Percentiles rank a stretch among this genome's conserved stretches.
These are phyloP conservation scores for Pseudoatta argentina DNA, from an alignment of 1,140 invertebrate species.

Conservation along the genomic window DNA sequence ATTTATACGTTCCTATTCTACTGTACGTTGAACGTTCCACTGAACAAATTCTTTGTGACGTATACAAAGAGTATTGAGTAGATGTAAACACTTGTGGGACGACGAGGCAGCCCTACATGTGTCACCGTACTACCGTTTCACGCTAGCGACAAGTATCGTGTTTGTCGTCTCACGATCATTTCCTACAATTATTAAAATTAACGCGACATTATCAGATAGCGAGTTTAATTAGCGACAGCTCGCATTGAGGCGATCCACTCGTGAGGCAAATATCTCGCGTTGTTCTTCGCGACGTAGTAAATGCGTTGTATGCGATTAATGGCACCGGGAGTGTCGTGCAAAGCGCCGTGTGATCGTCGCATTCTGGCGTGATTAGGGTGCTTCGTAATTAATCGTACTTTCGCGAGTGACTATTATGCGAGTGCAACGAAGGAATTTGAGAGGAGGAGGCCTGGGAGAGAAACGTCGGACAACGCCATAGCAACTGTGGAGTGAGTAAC, in stretches of 20 bases:
- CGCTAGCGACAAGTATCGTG: not conserved
- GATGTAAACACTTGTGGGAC: not conserved
- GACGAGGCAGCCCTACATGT: not conserved
- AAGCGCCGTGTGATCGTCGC: slow-evolving; percentile 30
- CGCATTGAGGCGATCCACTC: not conserved
- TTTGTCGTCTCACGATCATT: slow-evolving; percentile 21
- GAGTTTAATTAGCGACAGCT: slow-evolving; percentile 20
- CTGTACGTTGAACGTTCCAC: no score
- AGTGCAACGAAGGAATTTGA: slow-evolving; percentile 1
- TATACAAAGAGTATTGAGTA: not conserved
- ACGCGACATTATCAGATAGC: not conserved
- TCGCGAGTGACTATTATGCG: slow-evolving; percentile 1
- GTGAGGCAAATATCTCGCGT: not conserved
- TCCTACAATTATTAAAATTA: slow-evolving; percentile 27
- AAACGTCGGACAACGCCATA: not conserved
- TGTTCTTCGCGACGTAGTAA: slow-evolving; percentile 10
- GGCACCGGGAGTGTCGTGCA: slow-evolving; percentile 4
- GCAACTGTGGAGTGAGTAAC: not conserved
- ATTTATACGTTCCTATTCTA: no score
- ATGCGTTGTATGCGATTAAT: slow-evolving; percentile 18
- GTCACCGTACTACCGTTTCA: not conserved
- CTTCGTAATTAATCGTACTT: slow-evolving; percentile 32
- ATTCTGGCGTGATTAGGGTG: slow-evolving; percentile 21
- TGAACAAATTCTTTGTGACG: no score
- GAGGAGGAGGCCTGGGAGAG: not conserved